phyloP scores from a whole-genome alignment of 1,140 invertebrate genomes.

The Polypedilum vanderplanki region DNA sequence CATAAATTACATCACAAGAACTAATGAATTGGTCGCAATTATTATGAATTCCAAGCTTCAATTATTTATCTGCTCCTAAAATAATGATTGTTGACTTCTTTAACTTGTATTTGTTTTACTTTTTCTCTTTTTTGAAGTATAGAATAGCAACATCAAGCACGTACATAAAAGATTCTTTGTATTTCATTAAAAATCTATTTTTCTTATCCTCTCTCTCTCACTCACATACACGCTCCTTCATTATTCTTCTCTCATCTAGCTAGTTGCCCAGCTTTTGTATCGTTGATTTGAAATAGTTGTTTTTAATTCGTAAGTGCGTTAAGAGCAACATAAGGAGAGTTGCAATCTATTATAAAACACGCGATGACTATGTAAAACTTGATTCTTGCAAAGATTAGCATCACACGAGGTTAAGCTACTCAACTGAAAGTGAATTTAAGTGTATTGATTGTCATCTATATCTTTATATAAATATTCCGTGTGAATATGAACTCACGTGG shows the following conservation, averaged over 20 bases:
- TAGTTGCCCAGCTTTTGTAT: background rate
- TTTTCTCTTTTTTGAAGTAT: background rate
- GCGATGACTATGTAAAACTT: background rate
- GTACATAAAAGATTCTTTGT: background rate
- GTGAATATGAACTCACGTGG: background rate
- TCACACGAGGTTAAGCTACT: background rate
- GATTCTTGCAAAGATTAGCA: background rate
- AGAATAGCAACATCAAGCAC: background rate
- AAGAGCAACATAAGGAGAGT: background rate
- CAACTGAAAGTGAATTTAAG: background rate
- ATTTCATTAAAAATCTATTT: slow-evolving; percentile 14
- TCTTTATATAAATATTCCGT: background rate
- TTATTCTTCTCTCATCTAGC: background rate
- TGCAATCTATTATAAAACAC: too few species aligned
- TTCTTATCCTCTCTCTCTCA: background rate
- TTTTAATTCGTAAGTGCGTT: background rate
- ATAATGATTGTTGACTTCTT: background rate
- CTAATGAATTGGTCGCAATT: too few species aligned
- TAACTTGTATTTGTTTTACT: background rate
- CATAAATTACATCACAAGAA: background rate
- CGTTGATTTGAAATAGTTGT: slow-evolving; percentile 11
- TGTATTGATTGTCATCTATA: too few species aligned
- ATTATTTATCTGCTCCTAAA: background rate
- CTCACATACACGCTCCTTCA: background rate
- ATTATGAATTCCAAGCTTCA: too few species aligned